Conservation (phyloP, 1,140 invertebrate genomes). For the Aplysia californica region DNA sequence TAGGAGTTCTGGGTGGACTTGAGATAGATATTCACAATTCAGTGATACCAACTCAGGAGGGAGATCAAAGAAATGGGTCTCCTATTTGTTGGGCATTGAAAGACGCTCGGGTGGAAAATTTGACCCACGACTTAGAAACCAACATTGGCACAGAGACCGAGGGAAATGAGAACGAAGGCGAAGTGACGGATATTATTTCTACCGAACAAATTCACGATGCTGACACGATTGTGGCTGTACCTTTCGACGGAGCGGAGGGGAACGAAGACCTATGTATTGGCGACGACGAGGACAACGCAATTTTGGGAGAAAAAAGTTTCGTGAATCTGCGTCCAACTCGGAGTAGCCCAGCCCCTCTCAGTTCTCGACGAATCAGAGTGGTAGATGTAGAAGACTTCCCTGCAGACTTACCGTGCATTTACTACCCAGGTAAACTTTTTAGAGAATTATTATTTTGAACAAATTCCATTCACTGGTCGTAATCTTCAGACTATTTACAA, state of each 20-base stretch:
- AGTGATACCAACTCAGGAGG: no score
- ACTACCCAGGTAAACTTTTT: constrained; percentile 19
- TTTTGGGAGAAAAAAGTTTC: neutral
- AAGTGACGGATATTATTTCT: neutral
- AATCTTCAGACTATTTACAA: no score
- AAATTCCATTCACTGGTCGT: no score
- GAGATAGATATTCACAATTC: no score
- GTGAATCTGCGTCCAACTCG: neutral
- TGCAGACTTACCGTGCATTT: neutral
- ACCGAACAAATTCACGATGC: neutral
- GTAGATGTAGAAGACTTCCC: constrained; percentile 15
- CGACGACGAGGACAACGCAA: neutral
- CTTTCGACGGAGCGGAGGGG: neutral
- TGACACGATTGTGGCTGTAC: neutral
- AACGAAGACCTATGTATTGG: neutral
- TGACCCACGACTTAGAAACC: no score
- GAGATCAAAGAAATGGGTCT: no score
- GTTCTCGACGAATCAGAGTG: neutral
- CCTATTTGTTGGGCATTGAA: no score
- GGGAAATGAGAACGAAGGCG: neutral
- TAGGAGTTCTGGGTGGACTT: no score
- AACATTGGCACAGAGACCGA: neutral
- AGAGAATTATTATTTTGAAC: no score
- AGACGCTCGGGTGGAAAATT: no score
- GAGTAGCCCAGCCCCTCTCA: neutral